Evolutionary conservation across 2,888 invertebrate species (phyloP).

Genomic region (Anoncus sp.): DNA sequence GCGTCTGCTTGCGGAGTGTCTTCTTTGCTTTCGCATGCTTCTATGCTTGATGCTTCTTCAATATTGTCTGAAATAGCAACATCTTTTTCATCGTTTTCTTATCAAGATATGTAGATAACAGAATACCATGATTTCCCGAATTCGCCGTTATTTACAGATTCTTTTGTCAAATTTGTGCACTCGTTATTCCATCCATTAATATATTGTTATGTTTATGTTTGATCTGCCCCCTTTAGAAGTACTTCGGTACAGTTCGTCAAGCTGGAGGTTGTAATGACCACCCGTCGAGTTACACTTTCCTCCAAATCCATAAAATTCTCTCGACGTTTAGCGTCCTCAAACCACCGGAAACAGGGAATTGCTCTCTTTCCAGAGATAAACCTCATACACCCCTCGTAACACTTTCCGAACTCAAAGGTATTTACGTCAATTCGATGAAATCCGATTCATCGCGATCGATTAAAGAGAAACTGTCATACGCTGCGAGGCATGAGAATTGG

Average conservation of each 20-base stretch:
- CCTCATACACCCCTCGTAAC: conserved; percentile 47
- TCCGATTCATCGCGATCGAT: conserved; percentile 31
- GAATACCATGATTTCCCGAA: conserved; percentile 4
- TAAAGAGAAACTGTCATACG: conserved; percentile 47
- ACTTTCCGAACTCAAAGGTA: conserved; percentile 47
- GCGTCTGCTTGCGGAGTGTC: background rate
- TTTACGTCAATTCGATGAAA: conserved; percentile 49
- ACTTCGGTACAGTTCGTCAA: too few species aligned
- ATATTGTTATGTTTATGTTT: conserved; percentile 14
- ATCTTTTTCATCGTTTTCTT: conserved; percentile 13
- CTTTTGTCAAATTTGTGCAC: conserved; percentile 19
- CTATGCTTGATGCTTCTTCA: background rate
- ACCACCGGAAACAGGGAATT: conserved; percentile 52
- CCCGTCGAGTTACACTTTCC: conserved; percentile 37
- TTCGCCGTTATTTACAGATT: conserved; percentile 8
- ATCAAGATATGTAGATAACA: conserved; percentile 1
- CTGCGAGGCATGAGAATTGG: conserved; percentile 45
- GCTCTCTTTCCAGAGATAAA: conserved; percentile 36
- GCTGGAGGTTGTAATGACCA: too few species aligned
- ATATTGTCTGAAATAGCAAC: conserved; percentile 3
- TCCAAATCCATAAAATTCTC: too few species aligned
- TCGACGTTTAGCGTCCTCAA: conserved; percentile 42
- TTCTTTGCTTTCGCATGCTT: background rate
- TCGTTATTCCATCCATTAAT: background rate
- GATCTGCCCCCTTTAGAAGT: conserved; percentile 40